Conservation (phyloP, 2,797 vertebrate genomes). For the Apogon talboti region DNA sequence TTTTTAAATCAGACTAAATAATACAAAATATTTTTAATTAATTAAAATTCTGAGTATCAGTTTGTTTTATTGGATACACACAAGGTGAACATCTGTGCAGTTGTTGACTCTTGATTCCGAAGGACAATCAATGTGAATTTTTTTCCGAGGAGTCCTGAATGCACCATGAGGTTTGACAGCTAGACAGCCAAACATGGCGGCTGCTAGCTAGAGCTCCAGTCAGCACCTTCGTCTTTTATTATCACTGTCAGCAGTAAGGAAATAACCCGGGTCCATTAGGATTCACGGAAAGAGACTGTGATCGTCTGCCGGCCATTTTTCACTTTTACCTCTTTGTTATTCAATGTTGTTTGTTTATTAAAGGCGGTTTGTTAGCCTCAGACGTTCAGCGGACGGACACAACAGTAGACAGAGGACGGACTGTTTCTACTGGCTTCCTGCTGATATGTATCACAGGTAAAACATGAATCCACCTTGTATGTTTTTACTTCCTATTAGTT, state of each 20-base stretch:
- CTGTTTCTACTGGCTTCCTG: constrained; percentile 2
- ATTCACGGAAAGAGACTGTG: background rate
- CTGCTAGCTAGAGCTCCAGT: constrained; percentile 36
- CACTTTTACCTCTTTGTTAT: background rate
- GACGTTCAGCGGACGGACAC: constrained; percentile 3
- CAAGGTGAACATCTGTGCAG: background rate
- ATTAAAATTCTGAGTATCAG: no score
- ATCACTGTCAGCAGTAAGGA: constrained; percentile 33
- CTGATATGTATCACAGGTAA: constrained; percentile 72
- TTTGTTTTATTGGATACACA: no score
- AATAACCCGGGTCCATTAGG: background rate
- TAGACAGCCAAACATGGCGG: constrained; percentile 79
- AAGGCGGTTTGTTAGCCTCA: background rate
- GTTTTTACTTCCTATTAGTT: accelerated
- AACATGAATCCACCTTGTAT: background rate
- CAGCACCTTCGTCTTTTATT: constrained; percentile 11
- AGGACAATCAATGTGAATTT: background rate
- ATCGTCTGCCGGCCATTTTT: background rate
- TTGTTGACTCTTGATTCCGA: background rate
- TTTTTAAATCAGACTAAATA: no score
- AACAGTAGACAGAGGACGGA: constrained; percentile 9
- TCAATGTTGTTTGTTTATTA: constrained; percentile 4
- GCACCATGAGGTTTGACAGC: constrained; percentile 67
- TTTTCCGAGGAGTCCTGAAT: constrained; percentile 50
- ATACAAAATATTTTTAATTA: no score